These are phyloP conservation scores for Smittia aterrima DNA, from an alignment of 2,888 invertebrate genomes.

Conservation along the genomic window DNA sequence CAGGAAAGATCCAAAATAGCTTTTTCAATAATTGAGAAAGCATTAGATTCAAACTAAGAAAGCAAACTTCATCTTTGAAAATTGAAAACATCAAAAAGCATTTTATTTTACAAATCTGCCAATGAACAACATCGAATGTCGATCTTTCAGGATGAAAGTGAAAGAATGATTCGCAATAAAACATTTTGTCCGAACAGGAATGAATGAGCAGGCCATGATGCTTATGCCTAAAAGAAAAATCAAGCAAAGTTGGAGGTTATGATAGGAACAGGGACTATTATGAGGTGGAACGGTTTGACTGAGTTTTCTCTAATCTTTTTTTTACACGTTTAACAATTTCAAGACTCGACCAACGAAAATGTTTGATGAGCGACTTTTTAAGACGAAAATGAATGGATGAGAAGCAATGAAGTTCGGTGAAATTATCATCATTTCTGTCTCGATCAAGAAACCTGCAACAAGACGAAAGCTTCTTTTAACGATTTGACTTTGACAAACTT, in stretches of 20 bases:
- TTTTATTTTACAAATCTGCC: neutral
- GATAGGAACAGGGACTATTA: too few species aligned
- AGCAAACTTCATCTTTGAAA: too few species aligned
- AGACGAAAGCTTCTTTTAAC: neutral
- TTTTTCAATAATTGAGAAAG: too few species aligned
- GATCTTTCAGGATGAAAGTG: neutral
- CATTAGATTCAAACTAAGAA: too few species aligned
- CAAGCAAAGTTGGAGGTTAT: too few species aligned
- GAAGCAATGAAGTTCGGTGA: neutral
- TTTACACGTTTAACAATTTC: neutral
- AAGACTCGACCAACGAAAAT: neutral
- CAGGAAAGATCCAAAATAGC: too few species aligned
- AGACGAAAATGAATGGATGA: slow-evolving; percentile 17
- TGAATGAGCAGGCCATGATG: neutral
- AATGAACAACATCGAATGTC: neutral
- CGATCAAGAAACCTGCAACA: neutral
- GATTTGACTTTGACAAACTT: neutral
- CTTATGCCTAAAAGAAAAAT: neutral
- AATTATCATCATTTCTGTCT: neutral
- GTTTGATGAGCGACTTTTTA: neutral
- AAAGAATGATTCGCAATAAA: neutral
- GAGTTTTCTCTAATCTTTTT: too few species aligned
- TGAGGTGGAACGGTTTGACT: too few species aligned
- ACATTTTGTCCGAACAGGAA: neutral
- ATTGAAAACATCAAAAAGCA: too few species aligned